phyloP scores from a whole-genome alignment of 1,140 invertebrate genomes.

The Paraescarpia echinospica region DNA sequence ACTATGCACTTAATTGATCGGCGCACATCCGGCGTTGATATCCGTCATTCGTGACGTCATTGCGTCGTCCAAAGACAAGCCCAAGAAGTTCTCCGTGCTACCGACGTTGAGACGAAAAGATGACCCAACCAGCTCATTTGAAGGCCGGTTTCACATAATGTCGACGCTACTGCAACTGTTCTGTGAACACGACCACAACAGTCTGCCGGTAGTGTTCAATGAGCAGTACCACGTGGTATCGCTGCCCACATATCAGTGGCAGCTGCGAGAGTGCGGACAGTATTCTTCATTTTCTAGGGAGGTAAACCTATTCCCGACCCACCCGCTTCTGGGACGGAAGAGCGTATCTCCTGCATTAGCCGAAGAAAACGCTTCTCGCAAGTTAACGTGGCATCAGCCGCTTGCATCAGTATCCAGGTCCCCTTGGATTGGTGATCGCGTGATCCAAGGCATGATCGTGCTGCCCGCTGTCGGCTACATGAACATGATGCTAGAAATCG shows the following conservation, averaged over 20 bases:
- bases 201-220: background rate
- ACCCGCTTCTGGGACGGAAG: background rate
- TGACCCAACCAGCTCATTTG: background rate
- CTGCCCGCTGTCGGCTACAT: background rate
- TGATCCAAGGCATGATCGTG: background rate
- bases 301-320: background rate
- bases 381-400: background rate
- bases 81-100: background rate
- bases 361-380: background rate
- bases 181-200: background rate
- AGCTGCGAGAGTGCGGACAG: background rate
- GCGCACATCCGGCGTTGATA: background rate
- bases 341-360: background rate
- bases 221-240: background rate
- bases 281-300: background rate
- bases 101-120: background rate
- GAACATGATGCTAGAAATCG: background rate
- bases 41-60: slow-evolving; percentile 3
- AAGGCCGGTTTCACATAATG: background rate
- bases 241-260: background rate
- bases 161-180: background rate
- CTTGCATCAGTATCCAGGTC: background rate
- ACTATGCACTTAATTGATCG: too few species aligned
- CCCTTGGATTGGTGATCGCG: background rate
- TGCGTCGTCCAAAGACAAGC: background rate